Evolutionary conservation across 2,113 vertebrate genomes (phyloP), one percentile per base, ranked within the genome.

Genomic region (Psettodes erumei): DNA sequence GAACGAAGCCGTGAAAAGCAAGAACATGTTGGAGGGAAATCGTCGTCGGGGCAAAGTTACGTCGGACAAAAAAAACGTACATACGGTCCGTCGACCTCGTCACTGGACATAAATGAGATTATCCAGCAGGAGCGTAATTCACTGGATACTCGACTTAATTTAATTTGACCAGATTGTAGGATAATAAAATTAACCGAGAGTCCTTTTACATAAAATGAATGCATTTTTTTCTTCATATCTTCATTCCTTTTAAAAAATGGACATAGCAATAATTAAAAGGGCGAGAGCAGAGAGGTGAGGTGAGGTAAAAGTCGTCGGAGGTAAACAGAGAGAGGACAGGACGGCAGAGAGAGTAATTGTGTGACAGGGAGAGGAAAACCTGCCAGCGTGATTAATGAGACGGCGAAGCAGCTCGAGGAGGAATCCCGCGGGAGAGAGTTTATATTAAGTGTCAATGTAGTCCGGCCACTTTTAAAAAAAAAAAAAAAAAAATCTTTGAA

Each of bases 331-430:
- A 47, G 10, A 12, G 45, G n/a, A 61, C 15, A 47, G 27, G 71
- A 73, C 19, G 2, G 3, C 18, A 25, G 35, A 43, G 28, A 58
- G 58, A 68, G 56, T 82, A 75, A 73, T 50, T 62, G 74, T 53
- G 42, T 62, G 77, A 28, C 13, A 5, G 43, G 40, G 53, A 64
- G 59, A 66, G 23, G 48, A 35, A 6, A 4, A n/a, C 0, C 76
- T 75, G 77, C 60, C 71, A 13, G 19, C 6, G 61, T 87, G 86
- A 88, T 90, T 83, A 87, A 90, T 88, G 86, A 81, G 63, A 66
- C 3, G 2, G 51, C 27, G 62, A 42, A 76, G 47, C 16, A 12
- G 40, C 62, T 16, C 6, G 3, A 56, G 42, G 58, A 37, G 32
- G 23, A 63, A 27, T 7, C 42, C 72, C 33, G 0, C 5, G 0